Evolutionary conservation across 2,113 vertebrate genomes (phyloP).

Genomic region (Bubo bubo): DNA sequence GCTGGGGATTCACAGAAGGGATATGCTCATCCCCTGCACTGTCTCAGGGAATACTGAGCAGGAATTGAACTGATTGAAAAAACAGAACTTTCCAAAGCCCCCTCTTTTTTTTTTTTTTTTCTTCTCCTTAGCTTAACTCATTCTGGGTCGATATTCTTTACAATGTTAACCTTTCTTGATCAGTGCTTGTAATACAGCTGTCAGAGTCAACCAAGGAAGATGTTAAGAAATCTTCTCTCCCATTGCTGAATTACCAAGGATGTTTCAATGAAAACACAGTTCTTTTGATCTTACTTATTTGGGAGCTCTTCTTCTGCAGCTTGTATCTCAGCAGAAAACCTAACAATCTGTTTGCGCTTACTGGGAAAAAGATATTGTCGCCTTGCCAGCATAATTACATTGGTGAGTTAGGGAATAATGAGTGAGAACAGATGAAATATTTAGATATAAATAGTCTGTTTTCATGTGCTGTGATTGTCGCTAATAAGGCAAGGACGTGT

Average conservation of each 20-base stretch:
- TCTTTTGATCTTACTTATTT: constrained; percentile 10
- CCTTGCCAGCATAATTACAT: constrained; percentile 53
- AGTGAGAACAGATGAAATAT: constrained; percentile 63
- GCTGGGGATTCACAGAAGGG: not conserved
- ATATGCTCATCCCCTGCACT: not conserved
- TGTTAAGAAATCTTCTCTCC: not conserved
- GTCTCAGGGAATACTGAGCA: not conserved
- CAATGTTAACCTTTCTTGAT: not conserved
- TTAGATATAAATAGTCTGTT: constrained; percentile 64
- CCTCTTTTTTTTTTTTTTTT: not conserved
- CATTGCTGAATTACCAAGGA: not conserved
- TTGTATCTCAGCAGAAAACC: constrained; percentile 35
- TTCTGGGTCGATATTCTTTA: not conserved
- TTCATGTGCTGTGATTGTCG: constrained; percentile 14
- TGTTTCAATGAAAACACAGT: not conserved
- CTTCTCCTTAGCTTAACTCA: not conserved
- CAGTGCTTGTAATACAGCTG: not conserved
- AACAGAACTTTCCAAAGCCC: not conserved
- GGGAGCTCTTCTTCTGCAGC: not conserved
- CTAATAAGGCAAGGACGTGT: constrained; percentile 50
- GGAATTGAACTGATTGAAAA: not conserved
- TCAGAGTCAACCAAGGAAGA: not conserved
- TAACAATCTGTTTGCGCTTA: constrained; percentile 45
- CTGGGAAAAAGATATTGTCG: not conserved
- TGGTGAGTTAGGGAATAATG: constrained; percentile 51